Evolutionary conservation across 2,797 vertebrate species (phyloP).

Genomic region (Rhadinocentrus ornatus): DNA sequence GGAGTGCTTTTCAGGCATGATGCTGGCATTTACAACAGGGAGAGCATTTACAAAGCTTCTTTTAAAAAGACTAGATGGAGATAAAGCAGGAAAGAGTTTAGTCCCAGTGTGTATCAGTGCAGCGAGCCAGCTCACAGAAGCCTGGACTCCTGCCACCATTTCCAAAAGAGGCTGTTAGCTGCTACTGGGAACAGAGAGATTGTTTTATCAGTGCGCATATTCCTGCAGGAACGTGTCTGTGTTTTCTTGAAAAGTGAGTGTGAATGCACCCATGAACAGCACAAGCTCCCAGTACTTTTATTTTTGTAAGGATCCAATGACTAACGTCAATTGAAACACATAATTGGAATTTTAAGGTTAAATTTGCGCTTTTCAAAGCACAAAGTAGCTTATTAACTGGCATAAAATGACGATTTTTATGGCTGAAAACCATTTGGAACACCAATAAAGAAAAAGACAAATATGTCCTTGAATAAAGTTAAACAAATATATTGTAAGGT

Average conservation of each 20-base stretch:
- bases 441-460: neutral
- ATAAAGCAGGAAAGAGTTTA: constrained; percentile 18
- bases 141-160: constrained; percentile 48
- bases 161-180: constrained; percentile 47
- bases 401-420: neutral
- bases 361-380: too few relatives aligned
- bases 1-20: neutral
- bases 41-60: constrained; percentile 5
- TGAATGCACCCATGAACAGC: constrained; percentile 2
- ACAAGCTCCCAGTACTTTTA: neutral
- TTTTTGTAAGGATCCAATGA: neutral
- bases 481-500: neutral
- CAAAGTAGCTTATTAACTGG: too few relatives aligned
- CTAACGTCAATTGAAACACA: neutral
- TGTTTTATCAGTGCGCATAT: constrained; percentile 45
- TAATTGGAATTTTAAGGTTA: too few relatives aligned
- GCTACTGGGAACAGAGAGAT: constrained; percentile 36
- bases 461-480: constrained; percentile 1
- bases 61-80: constrained; percentile 25
- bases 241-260: constrained; percentile 38
- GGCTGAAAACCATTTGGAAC: too few relatives aligned
- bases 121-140: constrained; percentile 34
- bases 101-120: constrained; percentile 10
- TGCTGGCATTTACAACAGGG: constrained; percentile 9
- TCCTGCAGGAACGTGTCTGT: constrained; percentile 33